Evolutionary conservation across 2,113 vertebrate species (phyloP).

Genomic region (Rhinopithecus roxellana): DNA sequence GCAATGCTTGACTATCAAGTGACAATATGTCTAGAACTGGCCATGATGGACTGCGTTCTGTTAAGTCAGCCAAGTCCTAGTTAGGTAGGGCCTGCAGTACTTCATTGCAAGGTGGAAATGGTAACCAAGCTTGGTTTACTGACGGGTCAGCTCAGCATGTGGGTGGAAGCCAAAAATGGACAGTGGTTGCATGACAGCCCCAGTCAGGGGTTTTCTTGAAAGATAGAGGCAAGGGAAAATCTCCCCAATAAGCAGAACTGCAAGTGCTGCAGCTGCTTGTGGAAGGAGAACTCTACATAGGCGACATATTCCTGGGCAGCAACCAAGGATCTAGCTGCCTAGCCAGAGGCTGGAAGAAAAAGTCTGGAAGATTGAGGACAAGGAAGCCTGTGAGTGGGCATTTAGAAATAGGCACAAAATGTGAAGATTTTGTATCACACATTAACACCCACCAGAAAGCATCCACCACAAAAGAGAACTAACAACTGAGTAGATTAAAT

Average conservation of each 20-base stretch:
- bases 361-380: background rate
- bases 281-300: background rate
- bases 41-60: background rate
- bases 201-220: background rate
- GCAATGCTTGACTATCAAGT: conserved; percentile 10
- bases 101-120: background rate
- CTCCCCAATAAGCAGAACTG: background rate
- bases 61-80: background rate
- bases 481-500: background rate
- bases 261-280: background rate
- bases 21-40: background rate
- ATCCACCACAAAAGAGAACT: background rate
- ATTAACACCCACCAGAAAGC: background rate
- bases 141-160: background rate
- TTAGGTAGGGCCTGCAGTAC: background rate
- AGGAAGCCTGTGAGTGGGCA: background rate
- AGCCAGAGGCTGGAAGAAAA: background rate
- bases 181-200: background rate
- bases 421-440: background rate
- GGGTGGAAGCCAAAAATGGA: background rate
- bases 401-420: background rate
- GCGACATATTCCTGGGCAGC: background rate
- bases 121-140: background rate
- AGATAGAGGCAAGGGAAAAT: background rate
- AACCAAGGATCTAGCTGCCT: background rate